Percentiles rank a stretch among this genome's conserved stretches.
Conservation (phyloP, 2,797 vertebrate species). For the Pampus argenteus region DNA sequence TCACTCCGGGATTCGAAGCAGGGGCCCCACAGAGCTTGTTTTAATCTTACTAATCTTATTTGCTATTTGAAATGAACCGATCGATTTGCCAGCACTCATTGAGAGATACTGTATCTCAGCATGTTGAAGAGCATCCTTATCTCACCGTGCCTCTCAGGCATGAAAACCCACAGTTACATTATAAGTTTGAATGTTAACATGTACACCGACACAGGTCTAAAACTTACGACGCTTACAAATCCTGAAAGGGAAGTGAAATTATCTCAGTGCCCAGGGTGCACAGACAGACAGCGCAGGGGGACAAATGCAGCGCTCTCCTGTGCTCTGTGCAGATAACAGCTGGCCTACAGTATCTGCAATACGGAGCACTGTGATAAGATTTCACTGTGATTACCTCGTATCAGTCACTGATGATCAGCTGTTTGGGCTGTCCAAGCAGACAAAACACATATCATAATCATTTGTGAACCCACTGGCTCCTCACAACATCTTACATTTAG, state of each 20-base stretch:
- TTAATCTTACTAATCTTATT: conserved; percentile 70
- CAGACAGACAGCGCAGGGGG: conserved; percentile 39
- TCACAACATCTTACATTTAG: conserved; percentile 40
- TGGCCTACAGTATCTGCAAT: conserved; percentile 51
- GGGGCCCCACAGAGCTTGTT: conserved; percentile 46
- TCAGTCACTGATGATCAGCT: conserved; percentile 74
- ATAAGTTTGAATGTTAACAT: conserved; percentile 66
- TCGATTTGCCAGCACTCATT: conserved; percentile 64
- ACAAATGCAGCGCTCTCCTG: conserved; percentile 51
- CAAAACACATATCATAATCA: conserved; percentile 62
- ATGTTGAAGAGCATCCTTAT: conserved; percentile 71
- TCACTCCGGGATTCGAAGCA: conserved; percentile 52
- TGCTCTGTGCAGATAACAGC: conserved; percentile 68
- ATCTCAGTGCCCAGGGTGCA: conserved; percentile 67
- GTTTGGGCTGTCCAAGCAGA: conserved; percentile 63
- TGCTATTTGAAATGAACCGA: conserved; percentile 68
- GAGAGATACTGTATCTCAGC: conserved; percentile 58
- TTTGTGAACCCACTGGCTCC: conserved; percentile 41
- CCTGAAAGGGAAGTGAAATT: conserved; percentile 69
- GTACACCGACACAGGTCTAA: conserved; percentile 65
- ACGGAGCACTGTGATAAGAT: conserved; percentile 72
- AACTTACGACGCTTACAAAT: conserved; percentile 55
- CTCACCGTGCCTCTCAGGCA: conserved; percentile 63
- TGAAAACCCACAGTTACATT: conserved; percentile 49
- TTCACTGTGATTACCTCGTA: conserved; percentile 70